A percentile compares a stretch with the other conserved stretches of the same genome.
phyloP scores from a whole-genome alignment of 2,113 vertebrate species.

The Thunnus thynnus region DNA sequence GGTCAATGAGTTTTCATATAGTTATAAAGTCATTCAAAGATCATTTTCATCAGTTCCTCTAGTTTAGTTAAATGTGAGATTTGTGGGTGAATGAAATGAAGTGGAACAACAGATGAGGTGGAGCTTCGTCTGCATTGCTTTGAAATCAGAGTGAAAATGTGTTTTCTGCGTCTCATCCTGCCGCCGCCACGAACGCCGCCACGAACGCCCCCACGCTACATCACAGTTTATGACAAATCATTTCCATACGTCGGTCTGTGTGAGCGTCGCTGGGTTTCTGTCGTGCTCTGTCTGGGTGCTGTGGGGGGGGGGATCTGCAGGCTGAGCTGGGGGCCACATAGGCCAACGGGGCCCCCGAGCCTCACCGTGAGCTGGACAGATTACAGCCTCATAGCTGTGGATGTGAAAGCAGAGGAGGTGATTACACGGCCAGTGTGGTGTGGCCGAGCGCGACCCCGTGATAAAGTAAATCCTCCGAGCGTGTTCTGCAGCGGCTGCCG shows the following conservation, averaged over 20 bases:
- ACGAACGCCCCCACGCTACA: background rate
- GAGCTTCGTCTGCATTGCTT: background rate
- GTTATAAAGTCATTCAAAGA: no score
- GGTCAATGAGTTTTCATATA: no score
- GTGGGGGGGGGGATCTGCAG: background rate
- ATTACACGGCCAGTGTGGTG: constrained; percentile 63
- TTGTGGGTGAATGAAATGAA: background rate
- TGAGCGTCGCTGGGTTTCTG: no score
- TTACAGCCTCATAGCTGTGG: constrained; percentile 63
- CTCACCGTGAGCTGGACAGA: constrained; percentile 42
- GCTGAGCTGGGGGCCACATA: background rate
- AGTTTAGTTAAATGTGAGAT: no score
- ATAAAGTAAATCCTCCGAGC: constrained; percentile 70
- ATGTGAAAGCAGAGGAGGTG: constrained; percentile 64
- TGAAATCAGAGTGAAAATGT: background rate
- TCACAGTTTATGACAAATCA: background rate
- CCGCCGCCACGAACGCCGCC: background rate
- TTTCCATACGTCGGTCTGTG: background rate
- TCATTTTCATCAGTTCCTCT: no score
- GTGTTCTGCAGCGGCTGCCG: constrained; percentile 42
- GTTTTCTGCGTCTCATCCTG: background rate
- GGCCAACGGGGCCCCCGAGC: background rate
- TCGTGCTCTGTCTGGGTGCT: no score
- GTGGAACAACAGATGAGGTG: background rate
- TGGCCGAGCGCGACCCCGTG: constrained; percentile 59